phyloP scores from a whole-genome alignment of 2,113 vertebrate species.

The Ochotona princeps region DNA sequence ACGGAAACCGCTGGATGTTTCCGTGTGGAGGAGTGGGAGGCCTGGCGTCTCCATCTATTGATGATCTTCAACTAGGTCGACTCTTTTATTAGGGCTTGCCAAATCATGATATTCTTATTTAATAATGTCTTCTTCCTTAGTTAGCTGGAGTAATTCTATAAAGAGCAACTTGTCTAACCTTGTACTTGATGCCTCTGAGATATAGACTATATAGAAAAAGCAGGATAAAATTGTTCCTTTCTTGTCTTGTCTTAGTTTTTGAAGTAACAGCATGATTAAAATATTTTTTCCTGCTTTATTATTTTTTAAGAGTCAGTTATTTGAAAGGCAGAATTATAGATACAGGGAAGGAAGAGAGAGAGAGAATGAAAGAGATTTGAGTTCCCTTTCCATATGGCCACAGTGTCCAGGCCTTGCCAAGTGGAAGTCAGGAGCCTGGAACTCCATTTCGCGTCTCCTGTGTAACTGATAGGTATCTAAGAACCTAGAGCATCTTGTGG shows the following conservation, averaged over 20 bases:
- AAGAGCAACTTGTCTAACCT: background rate
- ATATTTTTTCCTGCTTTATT: background rate
- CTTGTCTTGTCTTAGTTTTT: slow-evolving; percentile 10
- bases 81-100: background rate
- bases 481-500: too few species aligned
- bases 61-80: background rate
- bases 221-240: background rate
- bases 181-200: background rate
- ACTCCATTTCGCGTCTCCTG: too few species aligned
- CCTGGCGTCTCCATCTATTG: background rate
- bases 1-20: background rate
- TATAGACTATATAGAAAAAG: background rate
- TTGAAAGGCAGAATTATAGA: too few species aligned
- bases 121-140: slow-evolving; percentile 5
- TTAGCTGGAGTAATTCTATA: slow-evolving; percentile 1
- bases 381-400: too few species aligned
- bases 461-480: too few species aligned
- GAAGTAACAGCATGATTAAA: background rate
- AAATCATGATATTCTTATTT: background rate
- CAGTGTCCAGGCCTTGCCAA: too few species aligned
- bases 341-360: too few species aligned
- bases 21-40: background rate
- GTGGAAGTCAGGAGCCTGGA: too few species aligned
- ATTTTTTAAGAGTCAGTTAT: too few species aligned
- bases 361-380: too few species aligned